phyloP scores from a whole-genome alignment of 1,140 invertebrate species.

The Leguminivora glycinivorella region DNA sequence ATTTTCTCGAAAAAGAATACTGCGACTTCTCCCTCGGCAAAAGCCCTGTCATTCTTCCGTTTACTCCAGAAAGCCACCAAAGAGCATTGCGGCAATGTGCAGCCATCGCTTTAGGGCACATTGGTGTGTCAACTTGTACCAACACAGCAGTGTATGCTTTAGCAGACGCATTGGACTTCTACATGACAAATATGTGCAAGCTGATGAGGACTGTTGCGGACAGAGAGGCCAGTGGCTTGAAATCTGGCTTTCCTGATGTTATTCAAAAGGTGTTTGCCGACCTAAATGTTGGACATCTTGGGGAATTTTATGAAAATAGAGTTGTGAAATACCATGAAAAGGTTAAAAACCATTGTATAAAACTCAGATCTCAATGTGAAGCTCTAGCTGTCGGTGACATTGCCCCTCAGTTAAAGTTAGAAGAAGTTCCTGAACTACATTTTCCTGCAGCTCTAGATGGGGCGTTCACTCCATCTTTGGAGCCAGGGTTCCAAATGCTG shows the following conservation, averaged over 20 bases:
- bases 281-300: constrained; percentile 69
- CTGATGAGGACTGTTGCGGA: constrained; percentile 69
- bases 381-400: constrained; percentile 60
- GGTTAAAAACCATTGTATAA: constrained; percentile 60
- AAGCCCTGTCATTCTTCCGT: constrained; percentile 62
- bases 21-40: constrained; percentile 71
- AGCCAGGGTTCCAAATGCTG: constrained; percentile 75
- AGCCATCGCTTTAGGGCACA: constrained; percentile 70
- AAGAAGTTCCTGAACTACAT: constrained; percentile 76
- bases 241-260: constrained; percentile 70
- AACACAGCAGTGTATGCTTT: constrained; percentile 67
- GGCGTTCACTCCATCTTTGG: constrained; percentile 72
- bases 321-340: constrained; percentile 66
- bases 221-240: constrained; percentile 65
- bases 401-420: constrained; percentile 66
- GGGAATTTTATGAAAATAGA: constrained; percentile 69
- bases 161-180: constrained; percentile 69
- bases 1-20: constrained; percentile 68
- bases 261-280: constrained; percentile 75
- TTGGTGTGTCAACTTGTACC: constrained; percentile 61
- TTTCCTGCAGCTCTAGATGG: constrained; percentile 74
- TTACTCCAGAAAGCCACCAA: constrained; percentile 70
- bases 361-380: constrained; percentile 60
- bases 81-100: constrained; percentile 69
- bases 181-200: constrained; percentile 71